These are phyloP conservation scores for Lagorchestes hirsutus DNA, from an alignment of 2,797 vertebrate genomes.

Conservation along the genomic window DNA sequence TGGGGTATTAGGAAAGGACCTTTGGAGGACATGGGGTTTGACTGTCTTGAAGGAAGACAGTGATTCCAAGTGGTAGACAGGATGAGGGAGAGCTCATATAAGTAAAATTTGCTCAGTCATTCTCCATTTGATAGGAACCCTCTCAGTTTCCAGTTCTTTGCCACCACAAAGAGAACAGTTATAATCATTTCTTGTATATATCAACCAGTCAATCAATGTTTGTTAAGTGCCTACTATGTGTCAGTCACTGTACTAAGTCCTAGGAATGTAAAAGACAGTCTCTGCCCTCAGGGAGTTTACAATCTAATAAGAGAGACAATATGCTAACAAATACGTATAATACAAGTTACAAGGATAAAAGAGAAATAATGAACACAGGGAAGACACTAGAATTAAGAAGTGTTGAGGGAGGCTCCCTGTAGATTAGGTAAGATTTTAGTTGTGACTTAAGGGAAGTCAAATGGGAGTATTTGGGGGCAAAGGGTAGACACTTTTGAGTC, in stretches of 20 bases:
- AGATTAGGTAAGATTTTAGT: too few relatives aligned
- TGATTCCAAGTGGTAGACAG: neutral
- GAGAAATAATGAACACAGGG: too few relatives aligned
- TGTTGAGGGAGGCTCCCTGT: too few relatives aligned
- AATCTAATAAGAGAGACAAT: neutral
- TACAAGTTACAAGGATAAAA: too few relatives aligned
- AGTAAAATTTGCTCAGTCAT: neutral
- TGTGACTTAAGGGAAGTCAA: too few relatives aligned
- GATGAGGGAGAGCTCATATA: neutral
- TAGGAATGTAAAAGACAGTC: neutral
- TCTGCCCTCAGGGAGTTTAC: neutral
- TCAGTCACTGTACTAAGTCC: neutral
- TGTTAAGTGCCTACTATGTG: neutral
- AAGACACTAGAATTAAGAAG: too few relatives aligned
- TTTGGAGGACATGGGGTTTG: neutral
- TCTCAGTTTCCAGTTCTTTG: neutral
- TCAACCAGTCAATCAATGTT: neutral
- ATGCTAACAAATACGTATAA: neutral
- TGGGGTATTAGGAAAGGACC: neutral
- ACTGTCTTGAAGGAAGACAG: neutral
- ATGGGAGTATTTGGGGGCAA: too few relatives aligned
- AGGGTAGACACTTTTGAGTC: too few relatives aligned
- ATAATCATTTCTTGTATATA: neutral
- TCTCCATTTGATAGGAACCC: neutral
- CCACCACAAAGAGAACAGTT: neutral